These are phyloP conservation scores for Crossaster papposus DNA, from an alignment of 53 echinoderm and acorn worm species.

Conservation along the genomic window DNA sequence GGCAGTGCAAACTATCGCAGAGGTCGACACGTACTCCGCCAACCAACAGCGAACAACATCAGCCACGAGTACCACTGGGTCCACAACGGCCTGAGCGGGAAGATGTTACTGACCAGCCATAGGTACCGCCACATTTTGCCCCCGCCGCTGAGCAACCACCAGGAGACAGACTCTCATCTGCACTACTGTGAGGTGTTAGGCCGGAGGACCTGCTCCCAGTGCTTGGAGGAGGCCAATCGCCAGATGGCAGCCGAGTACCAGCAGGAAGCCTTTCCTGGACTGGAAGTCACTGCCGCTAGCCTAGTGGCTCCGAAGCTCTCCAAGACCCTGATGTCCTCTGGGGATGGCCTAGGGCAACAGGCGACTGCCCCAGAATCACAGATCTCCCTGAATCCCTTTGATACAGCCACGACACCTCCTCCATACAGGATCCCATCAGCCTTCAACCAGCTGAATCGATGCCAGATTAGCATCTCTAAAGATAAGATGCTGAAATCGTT, in stretches of 20 bases:
- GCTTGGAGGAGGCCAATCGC: slow-evolving; percentile 79
- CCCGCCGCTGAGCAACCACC: slow-evolving; percentile 48
- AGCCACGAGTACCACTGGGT: slow-evolving; percentile 85
- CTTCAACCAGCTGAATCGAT: slow-evolving; percentile 26
- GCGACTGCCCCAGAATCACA: slow-evolving; percentile 32
- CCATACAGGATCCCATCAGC: slow-evolving; percentile 54
- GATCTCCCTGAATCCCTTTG: slow-evolving; percentile 37
- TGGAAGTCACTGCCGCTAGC: slow-evolving; percentile 80
- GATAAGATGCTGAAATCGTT: slow-evolving; percentile 64
- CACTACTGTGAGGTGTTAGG: slow-evolving; percentile 94
- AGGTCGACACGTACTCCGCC: slow-evolving; percentile 54
- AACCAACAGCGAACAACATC: slow-evolving; percentile 84
- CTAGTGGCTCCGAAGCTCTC: slow-evolving; percentile 86
- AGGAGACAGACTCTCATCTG: slow-evolving; percentile 49
- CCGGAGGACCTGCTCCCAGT: slow-evolving; percentile 76
- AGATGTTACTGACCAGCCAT: slow-evolving; percentile 76
- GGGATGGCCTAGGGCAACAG: slow-evolving; percentile 23
- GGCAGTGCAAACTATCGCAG: slow-evolving; percentile 69
- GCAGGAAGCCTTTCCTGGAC: slow-evolving; percentile 81
- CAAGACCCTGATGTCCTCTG: slow-evolving; percentile 52
- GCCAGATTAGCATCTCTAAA: slow-evolving; percentile 50
- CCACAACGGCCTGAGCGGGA: slow-evolving; percentile 84
- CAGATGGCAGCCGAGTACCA: slow-evolving; percentile 87
- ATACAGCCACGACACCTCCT: slow-evolving; percentile 48
- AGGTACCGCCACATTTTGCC: slow-evolving; percentile 72